Conservation (phyloP, 2,797 vertebrate species). For the Danionella dracula region DNA sequence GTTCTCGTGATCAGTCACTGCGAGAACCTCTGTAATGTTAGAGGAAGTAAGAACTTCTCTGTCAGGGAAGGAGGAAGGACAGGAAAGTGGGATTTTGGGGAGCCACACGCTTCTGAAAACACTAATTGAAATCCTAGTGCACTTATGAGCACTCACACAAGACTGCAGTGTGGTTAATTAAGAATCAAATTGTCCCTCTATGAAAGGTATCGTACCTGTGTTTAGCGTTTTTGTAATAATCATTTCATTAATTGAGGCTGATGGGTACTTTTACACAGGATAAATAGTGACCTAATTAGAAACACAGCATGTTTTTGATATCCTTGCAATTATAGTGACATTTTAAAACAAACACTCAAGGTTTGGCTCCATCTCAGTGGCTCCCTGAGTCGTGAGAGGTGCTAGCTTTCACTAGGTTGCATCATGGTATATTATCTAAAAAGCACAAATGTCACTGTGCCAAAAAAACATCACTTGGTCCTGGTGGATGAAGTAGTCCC, state of each 20-base stretch:
- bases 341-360: constrained; percentile 37
- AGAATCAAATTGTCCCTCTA: constrained; percentile 55
- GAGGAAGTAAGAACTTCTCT: constrained; percentile 60
- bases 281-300: constrained; percentile 71
- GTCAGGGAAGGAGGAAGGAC: constrained; percentile 22
- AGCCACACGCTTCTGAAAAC: constrained; percentile 45
- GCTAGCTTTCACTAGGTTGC: constrained; percentile 67
- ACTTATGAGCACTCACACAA: constrained; percentile 11
- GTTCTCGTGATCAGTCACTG: constrained; percentile 58
- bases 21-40: constrained; percentile 56
- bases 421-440: constrained; percentile 74
- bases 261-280: constrained; percentile 39
- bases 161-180: constrained; percentile 58
- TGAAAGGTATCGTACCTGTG: constrained; percentile 59
- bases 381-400: constrained; percentile 51
- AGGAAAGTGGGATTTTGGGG: constrained; percentile 45
- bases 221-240: constrained; percentile 22
- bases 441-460: constrained; percentile 71
- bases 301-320: constrained; percentile 64
- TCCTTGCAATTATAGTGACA: constrained; percentile 54
- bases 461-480: constrained; percentile 68
- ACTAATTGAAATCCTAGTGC: constrained; percentile 48
- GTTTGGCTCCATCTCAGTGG: constrained; percentile 43
- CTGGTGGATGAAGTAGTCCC: constrained; percentile 68
- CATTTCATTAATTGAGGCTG: constrained; percentile 31